Conservation (phyloP, 2,888 invertebrate genomes). For the Lymantria monacha region DNA sequence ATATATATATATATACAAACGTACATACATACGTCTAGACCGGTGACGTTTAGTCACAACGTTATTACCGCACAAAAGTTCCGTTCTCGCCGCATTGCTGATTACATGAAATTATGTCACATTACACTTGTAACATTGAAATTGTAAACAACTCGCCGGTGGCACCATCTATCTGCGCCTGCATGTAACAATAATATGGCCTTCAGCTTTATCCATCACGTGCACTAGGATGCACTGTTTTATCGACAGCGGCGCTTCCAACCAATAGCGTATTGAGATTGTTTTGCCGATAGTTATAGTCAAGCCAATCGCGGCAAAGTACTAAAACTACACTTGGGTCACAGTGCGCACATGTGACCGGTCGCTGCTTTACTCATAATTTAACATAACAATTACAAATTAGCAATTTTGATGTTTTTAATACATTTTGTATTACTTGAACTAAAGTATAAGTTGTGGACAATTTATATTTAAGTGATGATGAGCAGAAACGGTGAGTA, state of each 20-base stretch:
- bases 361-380: constrained; percentile 31
- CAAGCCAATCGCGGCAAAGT: constrained; percentile 54
- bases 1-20: too few species aligned
- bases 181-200: constrained; percentile 23
- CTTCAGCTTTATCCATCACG: constrained; percentile 52
- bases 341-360: constrained; percentile 73
- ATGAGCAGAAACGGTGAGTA: constrained; percentile 70
- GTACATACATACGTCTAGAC: too few species aligned
- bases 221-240: constrained; percentile 47
- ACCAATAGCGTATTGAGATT: constrained; percentile 47
- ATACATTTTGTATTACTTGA: constrained; percentile 15
- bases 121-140: constrained; percentile 41
- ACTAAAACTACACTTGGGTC: constrained; percentile 35
- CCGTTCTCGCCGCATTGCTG: constrained; percentile 11
- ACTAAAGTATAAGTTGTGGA: constrained; percentile 11
- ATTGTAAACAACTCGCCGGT: constrained; percentile 54
- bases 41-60: constrained; percentile 15
- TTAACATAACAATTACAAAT: constrained; percentile 24
- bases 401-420: constrained; percentile 20
- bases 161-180: constrained; percentile 51
- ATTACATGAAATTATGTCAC: constrained; percentile 68
- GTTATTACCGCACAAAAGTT: constrained; percentile 28
- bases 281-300: constrained; percentile 36
- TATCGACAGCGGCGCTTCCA: constrained; percentile 37
- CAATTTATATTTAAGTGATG: constrained; percentile 25